These are phyloP conservation scores for Bathynomus jamesi DNA, from an alignment of 1,140 invertebrate species.

Conservation along the genomic window DNA sequence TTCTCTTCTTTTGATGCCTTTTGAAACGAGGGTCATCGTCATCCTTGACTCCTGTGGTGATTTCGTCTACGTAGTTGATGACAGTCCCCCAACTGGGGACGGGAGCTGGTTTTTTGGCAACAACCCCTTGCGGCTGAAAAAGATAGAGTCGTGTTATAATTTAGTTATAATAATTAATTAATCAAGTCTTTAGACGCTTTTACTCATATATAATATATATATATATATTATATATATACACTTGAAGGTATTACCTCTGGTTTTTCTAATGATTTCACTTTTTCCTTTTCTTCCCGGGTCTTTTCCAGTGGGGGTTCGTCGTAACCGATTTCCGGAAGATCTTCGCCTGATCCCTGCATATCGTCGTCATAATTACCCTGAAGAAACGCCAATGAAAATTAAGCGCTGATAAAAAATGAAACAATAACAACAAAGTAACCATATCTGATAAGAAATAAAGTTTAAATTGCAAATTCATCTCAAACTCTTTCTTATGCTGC, in stretches of 20 bases:
- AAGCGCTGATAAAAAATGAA: too few species aligned
- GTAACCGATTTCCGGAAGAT: slow-evolving; percentile 7
- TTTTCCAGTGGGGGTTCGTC: background rate
- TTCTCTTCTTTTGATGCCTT: slow-evolving; percentile 14
- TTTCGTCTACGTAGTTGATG: slow-evolving; percentile 16
- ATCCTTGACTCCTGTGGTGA: slow-evolving; percentile 19
- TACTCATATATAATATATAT: too few species aligned
- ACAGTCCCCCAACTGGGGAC: slow-evolving; percentile 11
- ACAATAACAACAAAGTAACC: too few species aligned
- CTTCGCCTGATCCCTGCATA: slow-evolving; percentile 10
- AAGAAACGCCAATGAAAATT: too few species aligned
- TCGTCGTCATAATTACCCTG: background rate
- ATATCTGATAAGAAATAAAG: too few species aligned
- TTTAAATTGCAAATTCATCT: too few species aligned
- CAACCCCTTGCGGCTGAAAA: background rate
- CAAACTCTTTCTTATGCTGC: too few species aligned
- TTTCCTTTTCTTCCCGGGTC: background rate
- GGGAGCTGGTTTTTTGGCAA: background rate
- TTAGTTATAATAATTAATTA: background rate
- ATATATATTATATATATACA: too few species aligned
- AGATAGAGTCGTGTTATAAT: background rate
- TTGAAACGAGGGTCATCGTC: slow-evolving; percentile 11
- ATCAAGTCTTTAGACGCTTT: background rate
- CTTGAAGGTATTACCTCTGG: background rate
- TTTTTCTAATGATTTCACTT: background rate